phyloP scores from a whole-genome alignment of 2,888 invertebrate species.

The Lasioglossum morio region DNA sequence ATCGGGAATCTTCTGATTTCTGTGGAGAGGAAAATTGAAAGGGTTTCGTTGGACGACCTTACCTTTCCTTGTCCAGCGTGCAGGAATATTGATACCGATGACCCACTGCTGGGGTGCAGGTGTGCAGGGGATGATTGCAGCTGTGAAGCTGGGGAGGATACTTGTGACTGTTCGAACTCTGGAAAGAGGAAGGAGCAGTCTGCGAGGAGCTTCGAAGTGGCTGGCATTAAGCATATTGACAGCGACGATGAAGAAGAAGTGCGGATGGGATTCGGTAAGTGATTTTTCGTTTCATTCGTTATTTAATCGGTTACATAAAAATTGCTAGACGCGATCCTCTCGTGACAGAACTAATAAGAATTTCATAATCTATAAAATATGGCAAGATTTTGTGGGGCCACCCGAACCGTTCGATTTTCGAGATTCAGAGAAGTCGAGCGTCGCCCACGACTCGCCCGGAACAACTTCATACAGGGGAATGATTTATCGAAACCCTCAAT shows the following conservation, averaged over 20 bases:
- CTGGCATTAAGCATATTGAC: conserved; percentile 90
- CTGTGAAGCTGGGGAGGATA: conserved; percentile 75
- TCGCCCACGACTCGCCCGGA: conserved; percentile 37
- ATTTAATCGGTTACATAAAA: neutral
- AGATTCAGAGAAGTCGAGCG: conserved; percentile 18
- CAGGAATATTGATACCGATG: conserved; percentile 82
- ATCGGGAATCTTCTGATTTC: conserved; percentile 89
- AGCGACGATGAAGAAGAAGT: conserved; percentile 89
- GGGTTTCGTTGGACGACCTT: conserved; percentile 88
- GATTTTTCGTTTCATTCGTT: neutral
- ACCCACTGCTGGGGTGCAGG: conserved; percentile 82
- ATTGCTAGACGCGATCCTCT: neutral
- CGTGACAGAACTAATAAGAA: neutral
- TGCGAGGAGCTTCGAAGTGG: conserved; percentile 88
- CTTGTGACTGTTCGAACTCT: conserved; percentile 74
- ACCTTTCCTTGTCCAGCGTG: conserved; percentile 87
- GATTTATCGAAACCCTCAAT: conserved; percentile 61
- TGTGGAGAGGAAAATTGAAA: conserved; percentile 89
- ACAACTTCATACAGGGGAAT: conserved; percentile 48
- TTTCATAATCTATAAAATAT: neutral
- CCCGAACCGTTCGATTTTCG: neutral
- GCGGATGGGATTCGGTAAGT: conserved; percentile 84
- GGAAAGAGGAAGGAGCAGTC: conserved; percentile 78
- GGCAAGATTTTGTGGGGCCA: neutral
- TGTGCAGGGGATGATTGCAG: conserved; percentile 80